These are phyloP conservation scores for Heliconius hortense DNA, from an alignment of 2,888 invertebrate species.

Conservation along the genomic window DNA sequence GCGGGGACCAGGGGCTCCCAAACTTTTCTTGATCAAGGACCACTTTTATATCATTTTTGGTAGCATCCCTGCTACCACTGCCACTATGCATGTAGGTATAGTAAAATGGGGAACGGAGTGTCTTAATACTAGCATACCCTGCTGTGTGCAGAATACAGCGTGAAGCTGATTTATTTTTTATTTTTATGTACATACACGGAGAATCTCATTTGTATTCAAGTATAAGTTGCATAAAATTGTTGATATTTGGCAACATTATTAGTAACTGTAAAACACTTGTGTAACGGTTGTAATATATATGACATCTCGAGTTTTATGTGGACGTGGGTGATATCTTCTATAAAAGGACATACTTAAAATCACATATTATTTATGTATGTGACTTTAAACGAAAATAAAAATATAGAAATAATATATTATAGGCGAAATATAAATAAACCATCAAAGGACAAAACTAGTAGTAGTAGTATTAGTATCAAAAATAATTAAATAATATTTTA, in stretches of 20 bases:
- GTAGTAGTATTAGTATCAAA: not conserved
- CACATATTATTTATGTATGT: not conserved
- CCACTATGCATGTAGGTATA: no score
- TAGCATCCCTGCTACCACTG: no score
- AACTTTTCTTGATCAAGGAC: no score
- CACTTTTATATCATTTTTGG: no score
- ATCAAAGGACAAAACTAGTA: not conserved
- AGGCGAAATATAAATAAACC: not conserved
- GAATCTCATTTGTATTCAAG: constrained; percentile 4
- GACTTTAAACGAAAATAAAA: not conserved
- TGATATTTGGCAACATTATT: constrained; percentile 20
- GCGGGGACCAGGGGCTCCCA: no score
- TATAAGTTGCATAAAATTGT: constrained; percentile 1
- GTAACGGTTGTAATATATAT: constrained; percentile 14
- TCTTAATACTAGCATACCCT: no score
- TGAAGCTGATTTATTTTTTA: no score
- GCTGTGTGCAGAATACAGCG: no score
- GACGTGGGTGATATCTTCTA: not conserved
- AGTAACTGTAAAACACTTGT: constrained; percentile 11
- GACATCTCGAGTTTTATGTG: not conserved
- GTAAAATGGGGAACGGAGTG: no score
- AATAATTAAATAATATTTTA: not conserved
- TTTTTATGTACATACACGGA: no score
- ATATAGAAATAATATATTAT: not conserved
- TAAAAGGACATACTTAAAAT: constrained; percentile 18